Evolutionary conservation across 2,797 vertebrate species (phyloP).

Genomic region (Valencia hispanica): DNA sequence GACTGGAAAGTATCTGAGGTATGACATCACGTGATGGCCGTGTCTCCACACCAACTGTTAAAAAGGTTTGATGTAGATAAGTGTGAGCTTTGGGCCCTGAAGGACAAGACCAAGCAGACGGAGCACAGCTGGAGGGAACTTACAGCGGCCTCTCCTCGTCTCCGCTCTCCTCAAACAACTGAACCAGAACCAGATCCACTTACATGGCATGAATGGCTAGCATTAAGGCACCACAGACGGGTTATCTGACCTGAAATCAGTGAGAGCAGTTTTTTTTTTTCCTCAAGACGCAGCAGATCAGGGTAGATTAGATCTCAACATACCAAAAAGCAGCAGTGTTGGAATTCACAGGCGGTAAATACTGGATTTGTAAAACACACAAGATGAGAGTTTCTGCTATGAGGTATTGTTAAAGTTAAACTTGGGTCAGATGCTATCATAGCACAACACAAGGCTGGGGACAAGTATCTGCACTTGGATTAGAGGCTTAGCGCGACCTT

Average conservation of each 20-base stretch:
- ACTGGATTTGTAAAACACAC: constrained; percentile 16
- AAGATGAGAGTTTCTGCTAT: constrained; percentile 9
- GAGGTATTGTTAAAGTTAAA: constrained; percentile 19
- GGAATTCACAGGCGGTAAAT: constrained; percentile 13
- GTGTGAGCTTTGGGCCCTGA: constrained; percentile 24
- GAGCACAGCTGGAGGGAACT: constrained; percentile 43
- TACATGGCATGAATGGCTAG: constrained; percentile 46
- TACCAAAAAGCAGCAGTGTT: constrained; percentile 1
- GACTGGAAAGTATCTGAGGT: constrained; percentile 20
- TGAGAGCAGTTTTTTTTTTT: constrained; percentile 14
- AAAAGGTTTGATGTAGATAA: constrained; percentile 44
- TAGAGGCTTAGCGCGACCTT: constrained; percentile 12
- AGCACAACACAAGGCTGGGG: not conserved
- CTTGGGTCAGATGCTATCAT: constrained; percentile 24
- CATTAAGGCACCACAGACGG: constrained; percentile 30
- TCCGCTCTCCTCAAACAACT: constrained; percentile 29
- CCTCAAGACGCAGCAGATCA: constrained; percentile 6
- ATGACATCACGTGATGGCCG: constrained; percentile 47
- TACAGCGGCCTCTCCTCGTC: constrained; percentile 28
- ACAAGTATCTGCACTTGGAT: constrained; percentile 26
- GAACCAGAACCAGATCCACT: constrained; percentile 50
- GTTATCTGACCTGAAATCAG: constrained; percentile 51
- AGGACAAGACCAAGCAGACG: constrained; percentile 36
- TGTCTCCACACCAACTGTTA: constrained; percentile 11
- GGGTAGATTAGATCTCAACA: constrained; percentile 11